A percentile compares a stretch with the other conserved stretches of the same genome.
phyloP scores from a whole-genome alignment of 2,888 invertebrate species.

The Harpagoxenus sublaevis region DNA sequence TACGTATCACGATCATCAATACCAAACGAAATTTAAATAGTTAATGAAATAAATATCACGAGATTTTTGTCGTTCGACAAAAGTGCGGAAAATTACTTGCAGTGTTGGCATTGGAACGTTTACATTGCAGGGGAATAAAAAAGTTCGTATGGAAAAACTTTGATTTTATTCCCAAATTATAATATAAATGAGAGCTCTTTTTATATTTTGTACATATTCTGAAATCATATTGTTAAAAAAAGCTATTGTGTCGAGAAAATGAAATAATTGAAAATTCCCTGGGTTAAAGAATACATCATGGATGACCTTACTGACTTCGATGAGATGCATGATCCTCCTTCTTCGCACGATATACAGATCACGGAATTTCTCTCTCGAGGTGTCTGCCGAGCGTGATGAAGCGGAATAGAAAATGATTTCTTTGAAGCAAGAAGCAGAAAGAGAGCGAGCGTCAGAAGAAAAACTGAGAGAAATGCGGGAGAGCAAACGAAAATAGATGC shows the following conservation, averaged over 20 bases:
- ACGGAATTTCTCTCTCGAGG: conserved; percentile 37
- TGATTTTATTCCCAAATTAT: neutral
- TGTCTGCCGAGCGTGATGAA: conserved; percentile 40
- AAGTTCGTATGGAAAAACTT: neutral
- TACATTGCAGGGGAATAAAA: neutral
- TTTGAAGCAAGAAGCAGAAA: conserved; percentile 49
- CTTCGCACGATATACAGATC: conserved; percentile 32
- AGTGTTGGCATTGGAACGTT: neutral
- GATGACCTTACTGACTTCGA: conserved; percentile 41
- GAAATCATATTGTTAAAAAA: neutral
- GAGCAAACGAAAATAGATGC: conserved; percentile 54
- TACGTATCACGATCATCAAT: neutral
- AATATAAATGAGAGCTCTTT: neutral
- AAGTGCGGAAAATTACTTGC: neutral
- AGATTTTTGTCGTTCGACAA: neutral
- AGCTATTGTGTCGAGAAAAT: neutral
- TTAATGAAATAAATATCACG: conserved; percentile 2
- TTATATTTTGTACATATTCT: neutral
- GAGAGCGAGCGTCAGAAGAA: conserved; percentile 21
- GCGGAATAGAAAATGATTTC: conserved; percentile 49
- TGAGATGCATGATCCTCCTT: conserved; percentile 37
- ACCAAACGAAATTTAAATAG: neutral
- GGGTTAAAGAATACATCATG: conserved; percentile 17
- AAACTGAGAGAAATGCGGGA: conserved; percentile 16
- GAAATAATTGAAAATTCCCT: neutral